These are phyloP conservation scores for Turdus rufiventris DNA, from an alignment of 2,113 vertebrate species.

Conservation along the genomic window DNA sequence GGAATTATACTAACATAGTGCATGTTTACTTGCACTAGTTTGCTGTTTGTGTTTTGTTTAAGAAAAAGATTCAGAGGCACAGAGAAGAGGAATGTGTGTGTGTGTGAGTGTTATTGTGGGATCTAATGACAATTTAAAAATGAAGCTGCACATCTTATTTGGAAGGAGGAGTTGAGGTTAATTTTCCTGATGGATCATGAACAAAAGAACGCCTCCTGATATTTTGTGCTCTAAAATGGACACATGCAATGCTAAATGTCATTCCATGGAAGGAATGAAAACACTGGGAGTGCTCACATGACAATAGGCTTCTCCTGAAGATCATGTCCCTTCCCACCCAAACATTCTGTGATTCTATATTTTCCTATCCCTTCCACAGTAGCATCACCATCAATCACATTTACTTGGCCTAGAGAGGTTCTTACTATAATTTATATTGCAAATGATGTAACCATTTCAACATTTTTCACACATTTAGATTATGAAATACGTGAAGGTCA, in stretches of 20 bases:
- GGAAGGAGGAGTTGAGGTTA: background rate
- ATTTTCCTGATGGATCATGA: background rate
- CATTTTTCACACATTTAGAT: background rate
- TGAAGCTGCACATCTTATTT: background rate
- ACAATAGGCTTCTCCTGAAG: background rate
- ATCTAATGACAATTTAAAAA: background rate
- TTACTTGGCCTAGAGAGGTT: background rate
- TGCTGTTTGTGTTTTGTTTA: background rate
- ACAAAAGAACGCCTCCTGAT: background rate
- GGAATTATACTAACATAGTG: background rate
- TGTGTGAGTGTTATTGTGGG: background rate
- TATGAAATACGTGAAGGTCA: background rate
- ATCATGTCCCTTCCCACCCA: background rate
- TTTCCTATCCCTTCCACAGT: background rate
- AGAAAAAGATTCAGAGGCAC: background rate
- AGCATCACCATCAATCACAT: background rate
- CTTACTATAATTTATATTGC: background rate
- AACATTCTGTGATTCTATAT: background rate
- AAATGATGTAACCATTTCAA: background rate
- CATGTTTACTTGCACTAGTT: background rate
- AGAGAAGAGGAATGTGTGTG: background rate
- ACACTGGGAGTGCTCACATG: background rate
- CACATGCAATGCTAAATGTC: background rate
- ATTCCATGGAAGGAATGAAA: background rate
- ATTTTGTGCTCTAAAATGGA: background rate